Evolutionary conservation across 2,797 vertebrate species (phyloP), one percentile per base, ranked within the genome.

Genomic region (Lophius americanus): DNA sequence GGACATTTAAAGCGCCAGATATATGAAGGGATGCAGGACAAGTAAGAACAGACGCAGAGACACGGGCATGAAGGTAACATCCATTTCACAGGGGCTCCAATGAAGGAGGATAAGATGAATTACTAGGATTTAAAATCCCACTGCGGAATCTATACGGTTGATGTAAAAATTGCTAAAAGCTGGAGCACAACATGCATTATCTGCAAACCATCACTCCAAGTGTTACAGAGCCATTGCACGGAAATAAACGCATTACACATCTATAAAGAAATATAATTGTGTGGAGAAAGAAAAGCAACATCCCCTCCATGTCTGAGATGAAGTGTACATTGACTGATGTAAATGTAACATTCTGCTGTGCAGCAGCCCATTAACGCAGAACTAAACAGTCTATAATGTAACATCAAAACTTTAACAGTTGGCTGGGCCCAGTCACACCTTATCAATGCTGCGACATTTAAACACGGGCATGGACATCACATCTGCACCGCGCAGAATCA

Each of bases 361-460:
- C 84, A 81, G 83, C 83, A 85, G 68, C 69, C 87, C 82, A 90
- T 91, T 90, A 91, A 92, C 63, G 78, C 77, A 85, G 81, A 89
- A 87, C 88, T 90, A 89, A 91, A 86, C 86, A 88, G 83, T 89
- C 87, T 68, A 88, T 90, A 92, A 89, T 86, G 74, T 70, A 46
- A 88, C 79, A 92, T 83, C 73, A 71, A 88, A 87, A 75, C 55
- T 73, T 88, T 85, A 88, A 90, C 87, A 89, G 79, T 80, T 75
- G 83, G 89, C 80, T 91, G 88, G 73, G 68, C 61, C 75, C 85
- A 88, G 89, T 92, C 89, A 89, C 83, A 90, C 79, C 84, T 82
- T 91, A 90, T 92, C 90, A 91, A 83, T 91, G 88, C 85, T 67
- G 82, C 83, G 78, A 88, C 91, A 90, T 92, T 92, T 89, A 88